phyloP scores from a whole-genome alignment of 2,888 invertebrate genomes.

The Catocala fraxini region DNA sequence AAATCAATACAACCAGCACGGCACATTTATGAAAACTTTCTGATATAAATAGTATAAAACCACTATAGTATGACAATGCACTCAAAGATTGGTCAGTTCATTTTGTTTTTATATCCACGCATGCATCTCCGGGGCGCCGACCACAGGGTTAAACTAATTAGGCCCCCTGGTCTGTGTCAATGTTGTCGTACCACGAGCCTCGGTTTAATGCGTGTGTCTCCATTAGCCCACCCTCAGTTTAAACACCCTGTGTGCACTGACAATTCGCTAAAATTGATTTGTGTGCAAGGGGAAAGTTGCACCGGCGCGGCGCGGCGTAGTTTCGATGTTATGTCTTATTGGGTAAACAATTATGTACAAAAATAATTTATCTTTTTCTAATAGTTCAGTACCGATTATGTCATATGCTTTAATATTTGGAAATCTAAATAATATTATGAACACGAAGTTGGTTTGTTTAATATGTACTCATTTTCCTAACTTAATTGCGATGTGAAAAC shows the following conservation, averaged over 20 bases:
- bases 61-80: neutral
- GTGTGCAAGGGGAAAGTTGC: conserved; percentile 62
- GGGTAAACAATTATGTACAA: conserved; percentile 11
- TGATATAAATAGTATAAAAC: too few species aligned
- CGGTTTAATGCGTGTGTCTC: conserved; percentile 86
- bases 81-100: conserved; percentile 39
- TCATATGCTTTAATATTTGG: too few species aligned
- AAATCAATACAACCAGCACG: too few species aligned
- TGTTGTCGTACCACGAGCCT: conserved; percentile 82
- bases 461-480: too few species aligned
- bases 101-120: conserved; percentile 40
- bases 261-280: conserved; percentile 86
- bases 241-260: conserved; percentile 76
- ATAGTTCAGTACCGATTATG: too few species aligned
- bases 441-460: too few species aligned
- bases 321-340: conserved; percentile 44
- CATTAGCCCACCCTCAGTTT: conserved; percentile 84
- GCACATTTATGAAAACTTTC: too few species aligned
- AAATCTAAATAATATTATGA: too few species aligned
- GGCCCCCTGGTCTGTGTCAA: conserved; percentile 82
- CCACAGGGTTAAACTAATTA: conserved; percentile 86
- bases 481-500: too few species aligned
- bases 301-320: conserved; percentile 23
- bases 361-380: neutral
- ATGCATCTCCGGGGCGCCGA: conserved; percentile 67